Percentiles rank a stretch among this genome's conserved stretches.
phyloP scores from a whole-genome alignment of 2,113 vertebrate species.

The Abramis brama region DNA sequence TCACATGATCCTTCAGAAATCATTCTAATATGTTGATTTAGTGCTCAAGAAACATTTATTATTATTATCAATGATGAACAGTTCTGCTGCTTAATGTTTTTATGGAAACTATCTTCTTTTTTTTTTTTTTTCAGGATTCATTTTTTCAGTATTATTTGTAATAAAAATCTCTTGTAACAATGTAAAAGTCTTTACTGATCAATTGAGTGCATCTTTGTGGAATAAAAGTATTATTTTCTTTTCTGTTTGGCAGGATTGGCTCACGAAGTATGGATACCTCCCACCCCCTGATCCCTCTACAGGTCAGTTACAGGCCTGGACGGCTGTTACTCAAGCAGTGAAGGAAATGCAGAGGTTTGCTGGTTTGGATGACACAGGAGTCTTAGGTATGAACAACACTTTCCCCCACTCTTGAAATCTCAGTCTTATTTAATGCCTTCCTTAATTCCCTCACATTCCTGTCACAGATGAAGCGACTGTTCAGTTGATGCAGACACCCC shows the following conservation, averaged over 20 bases:
- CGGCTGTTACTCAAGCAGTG: constrained; percentile 74
- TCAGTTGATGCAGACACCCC: constrained; percentile 71
- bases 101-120: neutral
- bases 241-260: constrained; percentile 68
- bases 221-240: neutral
- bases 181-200: neutral
- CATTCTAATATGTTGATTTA: neutral
- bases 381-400: constrained; percentile 64
- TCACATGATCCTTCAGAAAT: no score
- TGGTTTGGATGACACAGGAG: constrained; percentile 74
- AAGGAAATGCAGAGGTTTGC: constrained; percentile 78
- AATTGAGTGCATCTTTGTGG: neutral
- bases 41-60: neutral
- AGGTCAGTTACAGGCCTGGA: constrained; percentile 77
- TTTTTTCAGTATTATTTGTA: neutral
- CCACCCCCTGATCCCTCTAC: constrained; percentile 72
- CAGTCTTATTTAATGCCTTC: neutral
- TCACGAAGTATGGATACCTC: constrained; percentile 78
- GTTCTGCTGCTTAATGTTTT: neutral
- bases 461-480: constrained; percentile 72
- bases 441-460: neutral
- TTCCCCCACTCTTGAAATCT: neutral
- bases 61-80: neutral
- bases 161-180: neutral
- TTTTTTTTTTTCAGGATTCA: neutral